phyloP scores from a whole-genome alignment of 2,113 vertebrate genomes.

The Donacobius atricapilla region DNA sequence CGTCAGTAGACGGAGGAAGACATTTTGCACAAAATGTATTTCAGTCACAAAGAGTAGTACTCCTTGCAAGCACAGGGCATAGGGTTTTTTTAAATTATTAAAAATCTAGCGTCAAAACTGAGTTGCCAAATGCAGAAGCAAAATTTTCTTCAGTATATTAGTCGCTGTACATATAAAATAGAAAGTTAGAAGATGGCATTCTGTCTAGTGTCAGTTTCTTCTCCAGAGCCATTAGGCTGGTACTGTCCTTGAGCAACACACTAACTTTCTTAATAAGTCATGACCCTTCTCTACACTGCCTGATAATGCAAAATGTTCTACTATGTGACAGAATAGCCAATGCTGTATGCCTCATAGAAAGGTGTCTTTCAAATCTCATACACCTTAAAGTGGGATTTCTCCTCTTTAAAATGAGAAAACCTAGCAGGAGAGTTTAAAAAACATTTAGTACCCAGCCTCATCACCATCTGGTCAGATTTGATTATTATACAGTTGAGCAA shows the following conservation, averaged over 20 bases:
- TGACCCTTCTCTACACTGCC: background rate
- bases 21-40: background rate
- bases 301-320: background rate
- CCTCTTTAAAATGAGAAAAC: conserved; percentile 52
- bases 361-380: conserved; percentile 20
- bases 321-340: background rate
- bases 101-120: background rate
- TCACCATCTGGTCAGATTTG: conserved; percentile 79
- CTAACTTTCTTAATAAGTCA: background rate
- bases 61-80: background rate
- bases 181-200: background rate
- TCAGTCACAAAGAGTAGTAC: background rate
- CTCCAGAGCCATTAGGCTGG: background rate
- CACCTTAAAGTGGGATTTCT: conserved; percentile 14
- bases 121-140: background rate
- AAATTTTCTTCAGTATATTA: background rate
- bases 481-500: conserved; percentile 70
- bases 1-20: background rate
- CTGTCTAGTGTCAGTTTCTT: background rate
- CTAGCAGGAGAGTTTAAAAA: conserved; percentile 67
- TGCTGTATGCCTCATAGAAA: conserved; percentile 23
- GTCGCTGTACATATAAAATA: background rate
- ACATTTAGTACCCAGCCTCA: conserved; percentile 63
- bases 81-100: background rate
- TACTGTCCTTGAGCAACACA: background rate